A percentile compares a stretch with the other conserved stretches of the same genome.
Conservation (phyloP, 2,113 vertebrate species). For the Caloenas nicobarica region DNA sequence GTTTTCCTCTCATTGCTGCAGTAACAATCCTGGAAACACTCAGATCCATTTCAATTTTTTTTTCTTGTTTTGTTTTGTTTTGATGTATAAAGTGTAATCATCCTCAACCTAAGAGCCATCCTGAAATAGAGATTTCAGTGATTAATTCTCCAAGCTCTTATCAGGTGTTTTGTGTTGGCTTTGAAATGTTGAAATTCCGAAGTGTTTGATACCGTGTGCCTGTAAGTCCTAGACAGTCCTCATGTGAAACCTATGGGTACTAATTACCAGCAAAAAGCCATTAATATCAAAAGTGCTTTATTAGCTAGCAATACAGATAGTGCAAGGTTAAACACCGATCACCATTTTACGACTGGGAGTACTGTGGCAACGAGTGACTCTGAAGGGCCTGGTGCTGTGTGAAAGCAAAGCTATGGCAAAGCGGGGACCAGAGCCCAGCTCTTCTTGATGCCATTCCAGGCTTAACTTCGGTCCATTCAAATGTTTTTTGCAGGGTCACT, state of each 20-base stretch:
- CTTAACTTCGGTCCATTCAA: not conserved
- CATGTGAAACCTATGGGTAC: not conserved
- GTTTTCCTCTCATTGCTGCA: not conserved
- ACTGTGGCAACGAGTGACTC: not conserved
- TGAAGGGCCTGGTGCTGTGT: not conserved
- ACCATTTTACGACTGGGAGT: not conserved
- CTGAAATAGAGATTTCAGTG: not conserved
- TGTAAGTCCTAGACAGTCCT: not conserved
- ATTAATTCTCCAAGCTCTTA: not conserved
- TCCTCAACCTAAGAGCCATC: not conserved
- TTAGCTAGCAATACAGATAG: not conserved
- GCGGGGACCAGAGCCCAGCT: not conserved
- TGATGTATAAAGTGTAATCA: not conserved
- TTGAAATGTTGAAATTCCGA: not conserved
- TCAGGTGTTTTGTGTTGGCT: not conserved
- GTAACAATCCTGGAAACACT: not conserved
- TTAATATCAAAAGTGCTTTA: conserved; percentile 7
- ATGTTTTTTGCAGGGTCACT: not conserved
- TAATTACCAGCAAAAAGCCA: not conserved
- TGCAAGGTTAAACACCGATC: not conserved
- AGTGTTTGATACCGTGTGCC: not conserved
- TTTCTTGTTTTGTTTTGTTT: not conserved
- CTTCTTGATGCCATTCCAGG: not conserved
- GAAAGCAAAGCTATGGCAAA: not conserved
- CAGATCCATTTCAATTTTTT: not conserved